phyloP scores from a whole-genome alignment of 2,888 invertebrate species.

The Hirtodrosophila histrioides region DNA sequence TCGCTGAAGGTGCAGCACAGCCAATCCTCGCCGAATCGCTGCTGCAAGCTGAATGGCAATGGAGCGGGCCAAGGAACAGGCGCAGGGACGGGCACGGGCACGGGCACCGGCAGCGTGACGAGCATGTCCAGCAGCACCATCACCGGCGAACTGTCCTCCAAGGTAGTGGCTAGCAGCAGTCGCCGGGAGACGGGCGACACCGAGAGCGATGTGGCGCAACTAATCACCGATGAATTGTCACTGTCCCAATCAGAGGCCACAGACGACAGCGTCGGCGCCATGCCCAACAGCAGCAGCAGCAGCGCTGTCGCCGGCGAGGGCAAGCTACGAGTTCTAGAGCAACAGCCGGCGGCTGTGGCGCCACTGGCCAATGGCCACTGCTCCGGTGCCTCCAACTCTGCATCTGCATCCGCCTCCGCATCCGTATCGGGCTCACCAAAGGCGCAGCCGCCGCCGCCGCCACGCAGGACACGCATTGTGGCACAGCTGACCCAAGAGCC shows the following conservation, averaged over 20 bases:
- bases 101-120: constrained; percentile 74
- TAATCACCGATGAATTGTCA: constrained; percentile 79
- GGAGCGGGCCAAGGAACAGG: constrained; percentile 3
- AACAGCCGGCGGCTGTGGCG: constrained; percentile 25
- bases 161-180: constrained; percentile 74
- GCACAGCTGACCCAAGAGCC: constrained; percentile 65
- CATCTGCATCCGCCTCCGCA: constrained; percentile 4
- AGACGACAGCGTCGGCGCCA: constrained; percentile 74
- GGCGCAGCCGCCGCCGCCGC: constrained; percentile 63
- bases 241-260: constrained; percentile 82
- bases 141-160: constrained; percentile 78
- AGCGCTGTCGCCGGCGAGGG: constrained; percentile 49
- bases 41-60: constrained; percentile 81
- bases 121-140: constrained; percentile 83
- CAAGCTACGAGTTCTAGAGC: constrained; percentile 81
- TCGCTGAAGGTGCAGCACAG: constrained; percentile 84
- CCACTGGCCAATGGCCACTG: constrained; percentile 65
- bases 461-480: constrained; percentile 58
- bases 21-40: constrained; percentile 84
- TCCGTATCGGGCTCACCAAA: constrained; percentile 41
- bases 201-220: constrained; percentile 80
- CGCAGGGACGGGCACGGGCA: constrained; percentile 21
- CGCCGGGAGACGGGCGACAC: constrained; percentile 78
- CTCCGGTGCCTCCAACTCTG: constrained; percentile 16
- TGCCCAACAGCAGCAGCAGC: constrained; percentile 75